phyloP scores from a whole-genome alignment of 2,888 invertebrate species.

The Drosophila vallismaia region DNA sequence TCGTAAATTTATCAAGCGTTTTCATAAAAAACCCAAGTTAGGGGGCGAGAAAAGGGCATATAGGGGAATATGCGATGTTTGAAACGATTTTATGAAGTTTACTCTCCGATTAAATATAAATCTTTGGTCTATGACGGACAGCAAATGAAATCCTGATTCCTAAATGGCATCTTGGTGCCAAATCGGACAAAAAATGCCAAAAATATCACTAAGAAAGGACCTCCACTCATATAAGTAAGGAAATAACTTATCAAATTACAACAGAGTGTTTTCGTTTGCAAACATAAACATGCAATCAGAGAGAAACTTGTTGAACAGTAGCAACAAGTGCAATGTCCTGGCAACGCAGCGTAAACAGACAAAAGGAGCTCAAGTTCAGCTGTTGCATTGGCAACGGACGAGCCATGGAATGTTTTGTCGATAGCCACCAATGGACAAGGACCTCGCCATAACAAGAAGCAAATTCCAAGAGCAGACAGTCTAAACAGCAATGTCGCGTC shows the following conservation, averaged over 20 bases:
- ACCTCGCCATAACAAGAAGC: slow-evolving; percentile 28
- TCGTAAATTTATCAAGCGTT: too few relatives aligned
- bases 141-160: too few relatives aligned
- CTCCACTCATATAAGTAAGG: neutral
- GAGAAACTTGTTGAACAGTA: slow-evolving; percentile 30
- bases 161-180: too few relatives aligned
- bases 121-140: too few relatives aligned
- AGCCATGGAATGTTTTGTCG: slow-evolving; percentile 64
- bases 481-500: slow-evolving; percentile 58
- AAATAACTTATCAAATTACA: neutral
- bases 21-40: too few relatives aligned
- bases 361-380: slow-evolving; percentile 71
- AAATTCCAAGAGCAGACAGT: slow-evolving; percentile 32
- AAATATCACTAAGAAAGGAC: neutral
- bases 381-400: slow-evolving; percentile 72
- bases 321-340: slow-evolving; percentile 65
- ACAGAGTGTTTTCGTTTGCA: neutral
- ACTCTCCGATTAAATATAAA: too few relatives aligned
- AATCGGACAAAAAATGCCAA: too few relatives aligned
- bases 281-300: neutral
- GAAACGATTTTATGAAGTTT: too few relatives aligned
- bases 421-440: slow-evolving; percentile 49
- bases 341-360: slow-evolving; percentile 64
- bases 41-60: too few relatives aligned
- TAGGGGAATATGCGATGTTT: too few relatives aligned